Evolutionary conservation across 2,797 vertebrate genomes (phyloP).

Genomic region (Catostomus latipinnis): DNA sequence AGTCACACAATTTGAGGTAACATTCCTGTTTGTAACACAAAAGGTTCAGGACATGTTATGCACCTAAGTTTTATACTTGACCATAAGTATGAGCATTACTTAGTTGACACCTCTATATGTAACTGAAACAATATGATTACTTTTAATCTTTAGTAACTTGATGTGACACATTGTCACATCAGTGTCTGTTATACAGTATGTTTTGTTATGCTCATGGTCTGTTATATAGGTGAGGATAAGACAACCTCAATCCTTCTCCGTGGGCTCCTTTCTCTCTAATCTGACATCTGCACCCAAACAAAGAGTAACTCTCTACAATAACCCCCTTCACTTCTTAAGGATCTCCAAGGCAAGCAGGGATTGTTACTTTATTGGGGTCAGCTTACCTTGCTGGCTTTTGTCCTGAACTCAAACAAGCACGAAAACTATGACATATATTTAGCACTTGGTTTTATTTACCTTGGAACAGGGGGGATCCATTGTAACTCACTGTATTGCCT

Average conservation of each 20-base stretch:
- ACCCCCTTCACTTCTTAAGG: slow-evolving; percentile 20
- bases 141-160: neutral
- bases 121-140: neutral
- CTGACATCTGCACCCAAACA: slow-evolving; percentile 28
- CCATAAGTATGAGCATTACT: too few species aligned
- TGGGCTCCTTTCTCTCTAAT: slow-evolving; percentile 24
- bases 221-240: neutral
- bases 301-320: slow-evolving; percentile 36
- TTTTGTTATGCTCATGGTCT: too few species aligned
- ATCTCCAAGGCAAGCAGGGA: slow-evolving; percentile 16
- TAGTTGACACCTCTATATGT: neutral
- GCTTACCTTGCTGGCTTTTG: slow-evolving; percentile 29
- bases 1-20: too few species aligned
- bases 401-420: neutral
- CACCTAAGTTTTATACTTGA: too few species aligned
- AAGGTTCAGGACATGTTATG: too few species aligned
- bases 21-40: too few species aligned
- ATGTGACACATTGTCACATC: neutral
- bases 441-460: neutral
- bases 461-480: neutral
- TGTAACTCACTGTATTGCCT: neutral
- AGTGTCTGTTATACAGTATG: neutral
- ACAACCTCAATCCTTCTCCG: slow-evolving; percentile 1
- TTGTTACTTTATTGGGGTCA: slow-evolving; percentile 22
- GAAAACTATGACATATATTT: slow-evolving; percentile 16